Evolutionary conservation across 2,888 invertebrate genomes (phyloP).

Genomic region (Cryptus armator): DNA sequence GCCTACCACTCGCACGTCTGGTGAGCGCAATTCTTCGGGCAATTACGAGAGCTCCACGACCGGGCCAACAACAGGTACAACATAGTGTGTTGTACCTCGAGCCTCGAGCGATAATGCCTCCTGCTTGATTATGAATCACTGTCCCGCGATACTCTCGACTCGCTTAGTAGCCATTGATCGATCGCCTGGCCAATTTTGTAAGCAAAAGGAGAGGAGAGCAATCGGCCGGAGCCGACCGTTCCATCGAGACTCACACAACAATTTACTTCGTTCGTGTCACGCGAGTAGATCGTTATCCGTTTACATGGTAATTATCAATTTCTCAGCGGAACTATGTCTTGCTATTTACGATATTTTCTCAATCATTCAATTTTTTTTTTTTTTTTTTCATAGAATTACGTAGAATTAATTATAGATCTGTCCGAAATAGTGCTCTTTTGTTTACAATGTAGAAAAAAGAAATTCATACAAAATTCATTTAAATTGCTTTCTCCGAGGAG

Average conservation of each 20-base stretch:
- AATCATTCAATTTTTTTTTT: not conserved
- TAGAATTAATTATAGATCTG: no score
- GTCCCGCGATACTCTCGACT: constrained; percentile 37
- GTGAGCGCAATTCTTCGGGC: constrained; percentile 45
- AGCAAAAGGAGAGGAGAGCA: constrained; percentile 4
- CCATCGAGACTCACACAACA: constrained; percentile 3
- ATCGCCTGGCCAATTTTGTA: constrained; percentile 50
- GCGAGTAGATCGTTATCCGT: not conserved
- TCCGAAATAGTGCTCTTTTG: no score
- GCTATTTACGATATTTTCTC: not conserved
- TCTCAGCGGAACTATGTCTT: not conserved
- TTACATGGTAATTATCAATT: constrained; percentile 29
- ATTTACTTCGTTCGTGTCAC: constrained; percentile 2
- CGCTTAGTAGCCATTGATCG: constrained; percentile 55
- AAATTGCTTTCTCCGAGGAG: no score
- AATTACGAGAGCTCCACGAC: constrained; percentile 49
- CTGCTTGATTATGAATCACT: constrained; percentile 62
- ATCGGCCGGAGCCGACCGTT: not conserved
- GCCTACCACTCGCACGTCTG: constrained; percentile 67
- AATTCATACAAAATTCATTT: no score
- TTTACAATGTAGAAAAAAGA: no score
- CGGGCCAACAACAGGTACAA: constrained; percentile 36
- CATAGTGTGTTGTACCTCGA: constrained; percentile 9
- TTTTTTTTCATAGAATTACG: not conserved
- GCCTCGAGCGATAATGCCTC: constrained; percentile 12